Percentiles rank a stretch among this genome's conserved stretches.
These are phyloP conservation scores for Drosophila gunungcola DNA, from an alignment of 1,140 invertebrate species.

Conservation along the genomic window DNA sequence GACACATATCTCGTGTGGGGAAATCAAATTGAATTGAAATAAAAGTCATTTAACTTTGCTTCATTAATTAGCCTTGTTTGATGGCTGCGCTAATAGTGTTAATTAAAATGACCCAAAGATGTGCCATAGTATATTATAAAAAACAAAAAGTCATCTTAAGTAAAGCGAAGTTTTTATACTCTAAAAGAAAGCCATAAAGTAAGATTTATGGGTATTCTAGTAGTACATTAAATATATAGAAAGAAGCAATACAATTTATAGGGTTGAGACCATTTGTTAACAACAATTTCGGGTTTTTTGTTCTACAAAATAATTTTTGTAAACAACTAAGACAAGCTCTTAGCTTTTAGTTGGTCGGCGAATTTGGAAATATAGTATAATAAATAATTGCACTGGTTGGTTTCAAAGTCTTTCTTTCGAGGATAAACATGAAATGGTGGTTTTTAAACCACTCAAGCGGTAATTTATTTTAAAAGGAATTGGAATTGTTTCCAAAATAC, in stretches of 20 bases:
- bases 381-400: not conserved
- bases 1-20: conserved; percentile 18
- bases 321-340: not conserved
- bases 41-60: conserved; percentile 36
- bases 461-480: conserved; percentile 4
- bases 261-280: not conserved
- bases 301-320: not conserved
- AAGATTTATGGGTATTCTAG: conserved; percentile 1
- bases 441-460: not conserved
- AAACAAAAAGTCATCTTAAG: not conserved
- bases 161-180: conserved; percentile 1
- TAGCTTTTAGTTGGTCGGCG: not conserved
- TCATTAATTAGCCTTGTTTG: conserved; percentile 46
- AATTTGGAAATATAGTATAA: not conserved
- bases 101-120: conserved; percentile 55
- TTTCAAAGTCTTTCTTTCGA: not conserved
- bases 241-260: not conserved
- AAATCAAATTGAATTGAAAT: conserved; percentile 21
- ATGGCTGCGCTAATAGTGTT: conserved; percentile 32
- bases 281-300: not conserved
- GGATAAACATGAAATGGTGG: not conserved
- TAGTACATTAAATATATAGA: not conserved
- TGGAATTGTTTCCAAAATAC: not conserved
- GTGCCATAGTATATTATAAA: conserved; percentile 22
- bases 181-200: not conserved